Conservation (phyloP, 2,797 vertebrate species). For the Anniella stebbinsi region DNA sequence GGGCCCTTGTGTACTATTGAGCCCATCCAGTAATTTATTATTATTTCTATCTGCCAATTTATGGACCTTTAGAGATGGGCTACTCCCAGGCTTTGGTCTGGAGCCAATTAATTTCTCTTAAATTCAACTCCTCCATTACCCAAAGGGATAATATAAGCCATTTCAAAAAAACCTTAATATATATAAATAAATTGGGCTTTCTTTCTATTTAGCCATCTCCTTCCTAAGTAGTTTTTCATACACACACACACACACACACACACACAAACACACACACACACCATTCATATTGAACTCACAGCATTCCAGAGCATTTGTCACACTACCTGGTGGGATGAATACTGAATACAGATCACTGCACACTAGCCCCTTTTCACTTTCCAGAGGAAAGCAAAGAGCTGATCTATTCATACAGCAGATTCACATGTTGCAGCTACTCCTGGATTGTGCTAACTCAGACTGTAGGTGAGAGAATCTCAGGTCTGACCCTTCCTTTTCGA, state of each 20-base stretch:
- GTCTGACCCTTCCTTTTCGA: too few relatives aligned
- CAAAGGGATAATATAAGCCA: slow-evolving; percentile 10
- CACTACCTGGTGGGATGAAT: not conserved
- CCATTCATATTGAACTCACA: slow-evolving; percentile 2
- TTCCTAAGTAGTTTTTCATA: not conserved
- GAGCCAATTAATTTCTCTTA: slow-evolving; percentile 27
- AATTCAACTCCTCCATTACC: not conserved
- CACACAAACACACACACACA: too few relatives aligned
- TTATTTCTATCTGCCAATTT: slow-evolving; percentile 36
- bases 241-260: too few relatives aligned
- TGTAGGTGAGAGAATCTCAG: not conserved
- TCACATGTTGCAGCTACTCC: not conserved
- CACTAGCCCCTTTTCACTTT: not conserved
- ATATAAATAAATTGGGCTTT: slow-evolving; percentile 8
- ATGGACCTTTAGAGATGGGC: not conserved
- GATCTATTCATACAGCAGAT: not conserved
- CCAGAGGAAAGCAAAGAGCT: not conserved
- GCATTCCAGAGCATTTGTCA: not conserved
- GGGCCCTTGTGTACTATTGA: not conserved
- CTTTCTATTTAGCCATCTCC: slow-evolving; percentile 16
- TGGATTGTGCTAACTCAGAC: not conserved
- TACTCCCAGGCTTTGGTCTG: not conserved
- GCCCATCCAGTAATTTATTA: not conserved
- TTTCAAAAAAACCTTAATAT: slow-evolving; percentile 20
- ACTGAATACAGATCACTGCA: not conserved